Percentiles rank a stretch among this genome's conserved stretches.
These are phyloP conservation scores for Heliothis subflexa DNA, from an alignment of 1,140 invertebrate species.

Conservation along the genomic window DNA sequence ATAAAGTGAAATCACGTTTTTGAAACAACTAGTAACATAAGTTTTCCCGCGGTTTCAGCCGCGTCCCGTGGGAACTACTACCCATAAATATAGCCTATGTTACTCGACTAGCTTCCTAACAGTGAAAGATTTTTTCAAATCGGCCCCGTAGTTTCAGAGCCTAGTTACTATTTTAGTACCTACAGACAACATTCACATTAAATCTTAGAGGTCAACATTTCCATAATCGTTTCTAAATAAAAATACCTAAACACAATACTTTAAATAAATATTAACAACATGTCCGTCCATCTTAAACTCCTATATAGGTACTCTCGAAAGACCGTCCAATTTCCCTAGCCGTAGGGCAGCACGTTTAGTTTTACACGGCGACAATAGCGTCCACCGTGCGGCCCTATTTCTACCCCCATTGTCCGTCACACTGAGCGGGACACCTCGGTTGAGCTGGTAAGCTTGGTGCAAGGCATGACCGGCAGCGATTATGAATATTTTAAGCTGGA, in stretches of 20 bases:
- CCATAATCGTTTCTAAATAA: no score
- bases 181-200: no score
- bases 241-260: background rate
- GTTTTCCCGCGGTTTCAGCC: no score
- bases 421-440: constrained; percentile 65
- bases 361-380: constrained; percentile 55
- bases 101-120: no score
- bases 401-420: constrained; percentile 65
- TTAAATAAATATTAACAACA: background rate
- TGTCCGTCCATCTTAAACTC: background rate
- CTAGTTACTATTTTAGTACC: no score
- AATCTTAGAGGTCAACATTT: no score
- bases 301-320: background rate
- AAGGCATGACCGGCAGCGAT: constrained; percentile 3
- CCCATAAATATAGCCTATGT: no score
- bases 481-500: background rate
- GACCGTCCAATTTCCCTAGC: constrained; percentile 35
- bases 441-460: constrained; percentile 37
- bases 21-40: no score
- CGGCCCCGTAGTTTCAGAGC: no score
- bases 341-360: constrained; percentile 34
- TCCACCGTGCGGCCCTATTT: constrained; percentile 54
- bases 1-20: no score
- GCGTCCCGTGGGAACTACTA: no score
- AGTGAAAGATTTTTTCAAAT: no score